A percentile compares a stretch with the other conserved stretches of the same genome.
These are phyloP conservation scores for Microtus pennsylvanicus DNA, from an alignment of 2,113 vertebrate genomes.

Conservation along the genomic window DNA sequence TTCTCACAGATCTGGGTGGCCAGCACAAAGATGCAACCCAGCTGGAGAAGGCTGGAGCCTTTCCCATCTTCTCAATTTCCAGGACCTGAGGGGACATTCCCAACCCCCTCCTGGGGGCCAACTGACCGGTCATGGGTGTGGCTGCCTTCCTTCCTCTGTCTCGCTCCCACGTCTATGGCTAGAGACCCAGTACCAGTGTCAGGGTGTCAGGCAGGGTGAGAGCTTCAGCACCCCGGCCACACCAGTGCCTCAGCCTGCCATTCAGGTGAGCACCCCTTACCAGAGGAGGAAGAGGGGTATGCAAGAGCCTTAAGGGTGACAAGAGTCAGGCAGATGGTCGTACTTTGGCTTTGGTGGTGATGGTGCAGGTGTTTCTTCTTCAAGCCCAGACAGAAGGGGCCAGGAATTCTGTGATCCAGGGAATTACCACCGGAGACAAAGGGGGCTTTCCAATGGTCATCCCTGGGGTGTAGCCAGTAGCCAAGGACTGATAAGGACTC, in stretches of 20 bases:
- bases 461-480: not conserved
- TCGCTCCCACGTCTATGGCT: not conserved
- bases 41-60: not conserved
- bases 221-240: not conserved
- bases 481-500: not conserved
- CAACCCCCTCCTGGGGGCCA: not conserved
- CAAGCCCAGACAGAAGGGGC: not conserved
- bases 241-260: fast-evolving
- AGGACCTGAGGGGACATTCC: fast-evolving
- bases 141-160: not conserved
- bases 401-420: not conserved
- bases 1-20: not conserved
- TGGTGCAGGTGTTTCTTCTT: not conserved
- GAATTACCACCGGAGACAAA: not conserved
- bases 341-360: not conserved
- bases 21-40: not conserved
- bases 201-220: fast-evolving
- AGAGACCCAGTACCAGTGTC: not conserved
- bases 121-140: too few relatives aligned
- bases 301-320: not conserved
- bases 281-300: not conserved
- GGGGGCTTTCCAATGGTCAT: not conserved
- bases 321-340: fast-evolving
- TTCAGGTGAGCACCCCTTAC: not conserved
- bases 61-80: not conserved